phyloP scores from a whole-genome alignment of 2,113 vertebrate genomes.

The Anguilla rostrata region DNA sequence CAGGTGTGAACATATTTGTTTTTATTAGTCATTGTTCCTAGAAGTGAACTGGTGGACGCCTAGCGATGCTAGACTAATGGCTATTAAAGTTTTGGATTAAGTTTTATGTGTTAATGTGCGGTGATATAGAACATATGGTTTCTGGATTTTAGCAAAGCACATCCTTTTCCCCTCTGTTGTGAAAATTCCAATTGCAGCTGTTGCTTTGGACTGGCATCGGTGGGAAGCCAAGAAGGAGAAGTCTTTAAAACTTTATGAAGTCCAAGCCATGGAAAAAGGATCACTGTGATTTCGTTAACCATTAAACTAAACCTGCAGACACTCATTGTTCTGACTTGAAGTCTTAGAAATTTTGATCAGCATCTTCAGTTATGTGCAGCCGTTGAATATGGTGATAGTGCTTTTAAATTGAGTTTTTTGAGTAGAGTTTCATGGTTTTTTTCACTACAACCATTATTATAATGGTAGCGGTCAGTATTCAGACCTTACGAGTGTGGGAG shows the following conservation, averaged over 20 bases:
- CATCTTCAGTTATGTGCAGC: neutral
- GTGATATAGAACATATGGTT: conserved; percentile 45
- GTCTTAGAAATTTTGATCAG: neutral
- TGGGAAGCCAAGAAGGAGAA: neutral
- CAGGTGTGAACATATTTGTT: neutral
- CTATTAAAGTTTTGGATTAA: neutral
- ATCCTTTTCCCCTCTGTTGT: conserved; percentile 39
- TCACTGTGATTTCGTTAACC: neutral
- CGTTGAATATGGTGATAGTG: neutral
- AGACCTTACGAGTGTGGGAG: neutral
- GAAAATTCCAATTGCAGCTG: conserved; percentile 11
- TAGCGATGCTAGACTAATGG: neutral
- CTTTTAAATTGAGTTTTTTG: neutral
- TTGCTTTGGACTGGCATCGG: neutral
- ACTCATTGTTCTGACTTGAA: neutral
- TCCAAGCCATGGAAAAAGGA: neutral
- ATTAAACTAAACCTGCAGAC: neutral
- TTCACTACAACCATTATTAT: neutral
- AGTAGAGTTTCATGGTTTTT: neutral
- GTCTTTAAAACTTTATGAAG: neutral
- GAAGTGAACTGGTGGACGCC: neutral
- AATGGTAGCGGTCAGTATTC: neutral
- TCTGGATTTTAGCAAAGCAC: conserved; percentile 40
- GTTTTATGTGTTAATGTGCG: conserved; percentile 27
- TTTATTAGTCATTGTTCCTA: neutral